phyloP scores from a whole-genome alignment of 2,888 invertebrate species.

The Rotaria socialis region DNA sequence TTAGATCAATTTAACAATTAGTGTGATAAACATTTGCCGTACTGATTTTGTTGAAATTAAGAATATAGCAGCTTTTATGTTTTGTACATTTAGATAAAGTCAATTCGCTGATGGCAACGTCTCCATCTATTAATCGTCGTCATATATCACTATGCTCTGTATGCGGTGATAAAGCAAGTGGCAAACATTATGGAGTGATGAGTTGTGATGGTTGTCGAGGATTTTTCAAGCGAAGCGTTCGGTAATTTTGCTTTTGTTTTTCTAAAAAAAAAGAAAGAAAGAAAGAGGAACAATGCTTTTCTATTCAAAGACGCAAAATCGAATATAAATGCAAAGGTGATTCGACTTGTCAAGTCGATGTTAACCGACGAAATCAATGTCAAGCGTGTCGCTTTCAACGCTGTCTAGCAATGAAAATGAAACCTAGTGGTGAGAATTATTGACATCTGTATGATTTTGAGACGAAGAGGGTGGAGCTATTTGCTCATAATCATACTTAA shows the following conservation, averaged over 20 bases:
- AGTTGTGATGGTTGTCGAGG: slow-evolving; percentile 68
- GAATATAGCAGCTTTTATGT: background rate
- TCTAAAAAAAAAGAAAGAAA: too few species aligned
- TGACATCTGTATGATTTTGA: background rate
- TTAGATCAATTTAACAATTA: slow-evolving; percentile 1
- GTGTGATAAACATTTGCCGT: background rate
- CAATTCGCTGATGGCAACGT: background rate
- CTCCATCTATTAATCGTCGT: background rate
- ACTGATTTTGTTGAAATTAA: background rate
- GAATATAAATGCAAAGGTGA: slow-evolving; percentile 87
- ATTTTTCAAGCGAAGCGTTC: slow-evolving; percentile 85
- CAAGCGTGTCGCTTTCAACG: slow-evolving; percentile 87
- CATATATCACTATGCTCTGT: slow-evolving; percentile 54
- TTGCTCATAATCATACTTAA: slow-evolving; percentile 21
- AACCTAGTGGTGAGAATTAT: slow-evolving; percentile 74
- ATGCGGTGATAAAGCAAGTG: slow-evolving; percentile 62
- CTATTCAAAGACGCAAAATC: slow-evolving; percentile 66
- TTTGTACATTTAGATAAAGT: slow-evolving; percentile 17
- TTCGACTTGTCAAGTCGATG: slow-evolving; percentile 80
- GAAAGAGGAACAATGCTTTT: too few species aligned
- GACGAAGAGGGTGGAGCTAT: background rate
- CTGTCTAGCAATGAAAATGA: slow-evolving; percentile 85
- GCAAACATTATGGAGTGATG: slow-evolving; percentile 63
- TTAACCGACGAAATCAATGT: slow-evolving; percentile 84
- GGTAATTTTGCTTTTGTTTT: slow-evolving; percentile 55